phyloP scores from a whole-genome alignment of 2,113 vertebrate genomes.

The Climacteris rufus region DNA sequence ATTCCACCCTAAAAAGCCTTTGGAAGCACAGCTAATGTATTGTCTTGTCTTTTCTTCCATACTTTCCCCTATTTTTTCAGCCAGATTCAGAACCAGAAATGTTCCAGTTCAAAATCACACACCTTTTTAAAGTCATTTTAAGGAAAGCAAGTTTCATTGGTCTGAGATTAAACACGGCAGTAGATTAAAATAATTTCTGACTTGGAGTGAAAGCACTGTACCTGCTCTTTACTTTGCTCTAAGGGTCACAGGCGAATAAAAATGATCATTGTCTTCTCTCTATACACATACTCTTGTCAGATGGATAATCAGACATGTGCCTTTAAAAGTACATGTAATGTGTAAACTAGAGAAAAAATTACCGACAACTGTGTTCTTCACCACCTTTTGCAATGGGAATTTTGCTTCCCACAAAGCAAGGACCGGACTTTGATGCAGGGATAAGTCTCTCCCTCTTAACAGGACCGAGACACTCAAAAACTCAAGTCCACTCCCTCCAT shows the following conservation, averaged over 20 bases:
- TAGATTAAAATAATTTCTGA: neutral
- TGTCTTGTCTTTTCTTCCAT: neutral
- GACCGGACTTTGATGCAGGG: neutral
- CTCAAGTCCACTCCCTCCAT: neutral
- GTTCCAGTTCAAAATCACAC: neutral
- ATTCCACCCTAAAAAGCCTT: neutral
- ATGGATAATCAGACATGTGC: neutral
- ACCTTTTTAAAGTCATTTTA: accelerated
- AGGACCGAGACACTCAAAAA: neutral
- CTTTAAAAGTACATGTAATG: neutral
- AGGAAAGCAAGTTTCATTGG: neutral
- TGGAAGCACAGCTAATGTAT: neutral
- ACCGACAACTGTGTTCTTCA: neutral
- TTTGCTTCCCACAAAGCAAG: neutral
- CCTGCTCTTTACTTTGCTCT: neutral
- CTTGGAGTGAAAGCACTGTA: neutral
- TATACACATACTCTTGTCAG: neutral
- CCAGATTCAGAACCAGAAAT: neutral
- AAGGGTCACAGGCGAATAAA: neutral
- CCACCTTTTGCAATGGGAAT: neutral
- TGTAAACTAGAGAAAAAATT: neutral
- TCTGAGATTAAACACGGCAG: neutral
- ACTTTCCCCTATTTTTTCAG: neutral
- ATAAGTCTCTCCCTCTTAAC: neutral
- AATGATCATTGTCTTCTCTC: accelerated